Percentiles rank a stretch among this genome's conserved stretches.
These are phyloP conservation scores for Spialia ferax DNA, from an alignment of 2,888 invertebrate genomes.

Conservation along the genomic window DNA sequence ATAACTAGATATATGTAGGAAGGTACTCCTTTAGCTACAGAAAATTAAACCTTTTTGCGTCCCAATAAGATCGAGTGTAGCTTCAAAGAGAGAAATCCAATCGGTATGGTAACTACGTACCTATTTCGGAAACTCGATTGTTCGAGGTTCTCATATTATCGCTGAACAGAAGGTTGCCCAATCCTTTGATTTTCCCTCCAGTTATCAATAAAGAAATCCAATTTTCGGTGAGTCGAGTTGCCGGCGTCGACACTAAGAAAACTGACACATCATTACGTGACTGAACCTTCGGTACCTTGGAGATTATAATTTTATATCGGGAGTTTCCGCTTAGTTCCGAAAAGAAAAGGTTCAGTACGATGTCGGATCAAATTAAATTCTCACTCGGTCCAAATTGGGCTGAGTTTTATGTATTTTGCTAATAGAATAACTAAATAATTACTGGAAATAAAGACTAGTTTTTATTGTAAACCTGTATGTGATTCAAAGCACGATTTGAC, in stretches of 20 bases:
- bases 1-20: slow-evolving; percentile 31
- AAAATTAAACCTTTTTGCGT: slow-evolving; percentile 30
- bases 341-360: slow-evolving; percentile 11
- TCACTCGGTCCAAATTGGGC: background rate
- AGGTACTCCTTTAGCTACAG: slow-evolving; percentile 25
- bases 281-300: slow-evolving; percentile 64
- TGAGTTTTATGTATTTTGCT: background rate
- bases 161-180: slow-evolving; percentile 36
- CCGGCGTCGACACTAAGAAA: slow-evolving; percentile 56
- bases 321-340: slow-evolving; percentile 25
- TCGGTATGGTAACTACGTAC: slow-evolving; percentile 18
- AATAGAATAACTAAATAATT: no score
- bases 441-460: no score
- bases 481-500: no score
- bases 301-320: slow-evolving; percentile 62
- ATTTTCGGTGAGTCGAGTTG: slow-evolving; percentile 60
- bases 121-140: slow-evolving; percentile 18
- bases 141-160: slow-evolving; percentile 25
- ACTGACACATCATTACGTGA: slow-evolving; percentile 80
- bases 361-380: slow-evolving; percentile 21
- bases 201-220: slow-evolving; percentile 73
- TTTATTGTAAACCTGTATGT: no score
- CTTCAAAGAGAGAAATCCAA: slow-evolving; percentile 32
- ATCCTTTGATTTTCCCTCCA: slow-evolving; percentile 54
- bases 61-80: slow-evolving; percentile 12